These are phyloP conservation scores for Sphenopsis melanotis DNA, from an alignment of 2,797 vertebrate genomes.

Conservation along the genomic window DNA sequence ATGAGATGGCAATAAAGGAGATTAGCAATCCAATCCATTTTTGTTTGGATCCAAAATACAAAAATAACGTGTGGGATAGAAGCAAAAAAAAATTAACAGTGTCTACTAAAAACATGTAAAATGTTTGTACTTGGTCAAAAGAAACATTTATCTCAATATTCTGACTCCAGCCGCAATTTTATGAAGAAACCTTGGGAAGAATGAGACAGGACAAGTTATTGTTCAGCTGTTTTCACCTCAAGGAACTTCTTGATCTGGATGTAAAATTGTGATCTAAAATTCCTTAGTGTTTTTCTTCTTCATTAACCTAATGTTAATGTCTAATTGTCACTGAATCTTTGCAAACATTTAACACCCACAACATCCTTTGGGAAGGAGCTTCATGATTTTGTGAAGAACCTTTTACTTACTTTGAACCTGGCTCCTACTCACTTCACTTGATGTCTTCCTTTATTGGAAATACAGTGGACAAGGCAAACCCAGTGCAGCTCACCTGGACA, in stretches of 20 bases:
- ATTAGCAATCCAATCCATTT: not conserved
- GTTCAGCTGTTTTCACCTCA: not conserved
- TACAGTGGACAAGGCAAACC: not conserved
- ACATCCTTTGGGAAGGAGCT: not conserved
- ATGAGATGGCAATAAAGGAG: not conserved
- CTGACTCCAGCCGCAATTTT: not conserved
- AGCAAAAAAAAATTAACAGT: not conserved
- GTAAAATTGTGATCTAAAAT: not conserved
- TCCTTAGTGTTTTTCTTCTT: not conserved
- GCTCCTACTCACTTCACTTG: not conserved
- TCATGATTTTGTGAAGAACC: not conserved
- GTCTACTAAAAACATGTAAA: not conserved
- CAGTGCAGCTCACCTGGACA: not conserved
- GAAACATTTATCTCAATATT: not conserved
- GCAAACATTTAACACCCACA: not conserved
- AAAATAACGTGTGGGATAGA: not conserved
- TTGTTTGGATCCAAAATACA: not conserved
- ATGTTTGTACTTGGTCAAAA: not conserved
- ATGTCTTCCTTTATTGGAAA: not conserved
- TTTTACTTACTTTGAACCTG: not conserved
- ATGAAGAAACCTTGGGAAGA: not conserved
- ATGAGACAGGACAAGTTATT: not conserved
- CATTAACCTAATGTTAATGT: not conserved
- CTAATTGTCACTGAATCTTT: not conserved
- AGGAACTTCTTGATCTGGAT: not conserved